Evolutionary conservation across 2,888 invertebrate species (phyloP), one percentile per base, ranked within the genome.

Genomic region (Orthosia incerta): DNA sequence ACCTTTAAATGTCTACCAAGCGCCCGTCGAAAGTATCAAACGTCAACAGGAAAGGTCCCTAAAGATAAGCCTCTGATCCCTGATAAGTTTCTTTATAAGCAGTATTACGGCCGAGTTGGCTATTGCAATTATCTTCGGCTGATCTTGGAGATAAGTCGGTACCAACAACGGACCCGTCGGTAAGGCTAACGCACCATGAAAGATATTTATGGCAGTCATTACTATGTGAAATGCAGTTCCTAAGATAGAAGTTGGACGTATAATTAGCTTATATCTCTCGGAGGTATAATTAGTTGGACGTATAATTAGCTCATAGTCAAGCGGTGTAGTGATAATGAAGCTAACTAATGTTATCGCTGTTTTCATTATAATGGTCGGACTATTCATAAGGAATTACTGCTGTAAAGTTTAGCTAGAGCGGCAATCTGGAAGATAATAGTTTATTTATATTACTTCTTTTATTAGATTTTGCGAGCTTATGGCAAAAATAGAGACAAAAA

Each of bases 111-210:
- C 55, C 69, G 74, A 86, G 75, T 76, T 71, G 76, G 73, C 78
- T 84, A 82, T 84, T 80, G 88, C 86, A 89, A 91, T 90, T 89
- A 91, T 89, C 85, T 86, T 74, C 68, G 70, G 79, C 81, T 82
- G 88, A 87, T 89, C 86, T 79, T 62, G 61, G 62, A 84, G 88
- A 88, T 89, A 87, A 84, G 82, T 81, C 26, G 57, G 82, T 57
- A 82, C 74, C 77, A 83, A 80, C 85, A 84, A 80, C 82, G 73
- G 80, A 65, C 80, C 65, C 69, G 79, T 73, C 78, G 77, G 76
- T 75, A 80, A 74, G 76, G 82, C 82, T 87, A 80, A 74, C 73
- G 78, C 78, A 83, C 83, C 85, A 74, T 84, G 80, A 82, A 85
- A 83, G 77, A 85, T 85, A 81, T 82, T 85, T 83, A 82, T 79